Conservation (phyloP, 2,113 vertebrate genomes). For the Tyto alba region DNA sequence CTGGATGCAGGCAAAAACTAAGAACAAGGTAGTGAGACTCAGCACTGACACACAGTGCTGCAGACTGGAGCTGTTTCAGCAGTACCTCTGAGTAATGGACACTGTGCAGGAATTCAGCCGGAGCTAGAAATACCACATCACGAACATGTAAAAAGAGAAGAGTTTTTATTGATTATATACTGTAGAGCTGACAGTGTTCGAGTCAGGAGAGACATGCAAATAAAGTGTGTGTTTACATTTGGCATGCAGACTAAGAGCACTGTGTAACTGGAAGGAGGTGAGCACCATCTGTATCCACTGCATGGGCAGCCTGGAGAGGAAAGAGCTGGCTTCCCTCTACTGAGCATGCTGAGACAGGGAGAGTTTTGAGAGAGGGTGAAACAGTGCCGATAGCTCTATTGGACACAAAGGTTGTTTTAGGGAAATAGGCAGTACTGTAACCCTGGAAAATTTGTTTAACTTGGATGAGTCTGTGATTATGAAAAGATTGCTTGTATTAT, state of each 20-base stretch:
- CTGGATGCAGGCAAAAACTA: rapidly evolving
- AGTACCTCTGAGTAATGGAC: rapidly evolving
- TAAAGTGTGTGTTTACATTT: conserved; percentile 62
- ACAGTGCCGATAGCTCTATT: neutral
- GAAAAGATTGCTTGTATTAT: conserved; percentile 8
- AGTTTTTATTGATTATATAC: conserved; percentile 79
- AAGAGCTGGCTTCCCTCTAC: neutral
- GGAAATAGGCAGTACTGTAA: conserved; percentile 8
- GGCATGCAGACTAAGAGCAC: conserved; percentile 73
- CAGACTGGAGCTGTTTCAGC: neutral
- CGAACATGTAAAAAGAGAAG: conserved; percentile 52
- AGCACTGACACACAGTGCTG: neutral
- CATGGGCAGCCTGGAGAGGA: conserved; percentile 38
- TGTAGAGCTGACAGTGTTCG: conserved; percentile 62
- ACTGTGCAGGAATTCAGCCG: neutral
- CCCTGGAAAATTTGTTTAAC: conserved; percentile 24
- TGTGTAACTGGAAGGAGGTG: conserved; percentile 12
- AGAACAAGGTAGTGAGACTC: neutral
- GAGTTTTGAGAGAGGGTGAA: neutral
- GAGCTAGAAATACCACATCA: conserved; percentile 10
- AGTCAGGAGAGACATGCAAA: conserved; percentile 73
- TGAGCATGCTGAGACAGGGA: neutral
- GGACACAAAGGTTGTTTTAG: neutral
- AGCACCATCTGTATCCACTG: conserved; percentile 46
- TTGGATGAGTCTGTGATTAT: conserved; percentile 7